These are phyloP conservation scores for Alethe castanea DNA, from an alignment of 2,113 vertebrate genomes.

Conservation along the genomic window DNA sequence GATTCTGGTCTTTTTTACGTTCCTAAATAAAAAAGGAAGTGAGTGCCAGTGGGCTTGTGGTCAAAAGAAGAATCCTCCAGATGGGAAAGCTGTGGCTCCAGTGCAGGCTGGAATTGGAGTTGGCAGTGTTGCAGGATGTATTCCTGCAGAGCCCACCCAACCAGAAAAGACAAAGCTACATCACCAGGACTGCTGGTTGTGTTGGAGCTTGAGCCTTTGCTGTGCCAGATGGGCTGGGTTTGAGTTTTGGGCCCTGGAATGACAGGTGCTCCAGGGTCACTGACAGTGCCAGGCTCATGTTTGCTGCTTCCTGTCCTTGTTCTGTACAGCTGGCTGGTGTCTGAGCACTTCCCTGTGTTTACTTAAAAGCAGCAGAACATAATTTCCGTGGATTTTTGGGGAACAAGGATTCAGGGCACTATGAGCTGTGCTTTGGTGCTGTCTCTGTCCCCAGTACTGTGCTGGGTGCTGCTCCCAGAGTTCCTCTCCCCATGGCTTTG, in stretches of 20 bases:
- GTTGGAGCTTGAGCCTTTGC: background rate
- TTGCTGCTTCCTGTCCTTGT: background rate
- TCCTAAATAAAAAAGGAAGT: background rate
- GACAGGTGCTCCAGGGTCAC: rapidly evolving
- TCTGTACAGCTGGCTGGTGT: background rate
- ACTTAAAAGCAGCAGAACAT: background rate
- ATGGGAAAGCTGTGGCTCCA: background rate
- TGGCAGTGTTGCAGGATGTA: background rate
- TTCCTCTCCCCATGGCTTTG: background rate
- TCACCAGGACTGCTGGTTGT: background rate
- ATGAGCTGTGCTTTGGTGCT: background rate
- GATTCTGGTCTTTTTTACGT: background rate
- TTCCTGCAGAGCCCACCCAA: background rate
- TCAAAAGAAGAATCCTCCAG: background rate
- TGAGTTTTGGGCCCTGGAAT: rapidly evolving
- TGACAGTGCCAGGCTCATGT: rapidly evolving
- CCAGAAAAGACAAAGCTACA: background rate
- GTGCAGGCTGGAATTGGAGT: background rate
- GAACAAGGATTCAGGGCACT: background rate
- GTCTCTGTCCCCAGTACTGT: background rate
- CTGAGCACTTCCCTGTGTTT: background rate
- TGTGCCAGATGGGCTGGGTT: background rate
- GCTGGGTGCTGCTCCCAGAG: background rate
- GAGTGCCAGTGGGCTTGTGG: background rate
- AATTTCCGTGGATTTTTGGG: background rate